Percentiles rank a stretch among this genome's conserved stretches.
Evolutionary conservation across 2,888 invertebrate species (phyloP).

Genomic region (Choristoneura rosaceana): DNA sequence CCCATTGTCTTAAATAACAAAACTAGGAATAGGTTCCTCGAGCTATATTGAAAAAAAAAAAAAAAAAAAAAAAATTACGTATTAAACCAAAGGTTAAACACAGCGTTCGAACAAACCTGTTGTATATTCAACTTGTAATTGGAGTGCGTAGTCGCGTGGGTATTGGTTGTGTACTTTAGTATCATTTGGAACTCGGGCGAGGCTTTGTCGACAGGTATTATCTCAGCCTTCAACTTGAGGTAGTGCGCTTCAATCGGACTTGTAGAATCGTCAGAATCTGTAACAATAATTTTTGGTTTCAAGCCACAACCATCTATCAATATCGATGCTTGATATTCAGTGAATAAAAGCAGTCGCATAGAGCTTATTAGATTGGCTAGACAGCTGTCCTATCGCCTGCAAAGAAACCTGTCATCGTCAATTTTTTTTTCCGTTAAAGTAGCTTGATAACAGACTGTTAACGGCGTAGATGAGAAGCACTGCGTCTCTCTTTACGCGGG

Average conservation of each 20-base stretch:
- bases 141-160: slow-evolving; percentile 96
- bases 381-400: too few species aligned
- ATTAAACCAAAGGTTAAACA: too few species aligned
- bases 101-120: slow-evolving; percentile 56
- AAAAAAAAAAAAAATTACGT: too few species aligned
- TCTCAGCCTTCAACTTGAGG: slow-evolving; percentile 92
- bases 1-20: too few species aligned
- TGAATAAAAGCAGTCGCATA: neutral
- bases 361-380: neutral
- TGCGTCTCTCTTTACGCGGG: too few species aligned
- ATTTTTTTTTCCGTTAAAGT: too few species aligned
- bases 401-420: too few species aligned
- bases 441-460: too few species aligned
- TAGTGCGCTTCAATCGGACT: slow-evolving; percentile 94
- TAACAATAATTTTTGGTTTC: slow-evolving; percentile 3
- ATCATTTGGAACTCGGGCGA: slow-evolving; percentile 91
- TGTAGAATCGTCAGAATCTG: slow-evolving; percentile 55
- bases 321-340: neutral
- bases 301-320: neutral
- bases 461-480: too few species aligned
- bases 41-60: too few species aligned
- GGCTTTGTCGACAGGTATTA: slow-evolving; percentile 88
- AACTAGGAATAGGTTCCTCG: too few species aligned
- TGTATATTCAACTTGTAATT: slow-evolving; percentile 72
- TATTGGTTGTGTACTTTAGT: slow-evolving; percentile 93